A percentile compares a stretch with the other conserved stretches of the same genome.
These are phyloP conservation scores for Meloidogyne chitwoodi DNA, from an alignment of 1,140 invertebrate species.

Conservation along the genomic window DNA sequence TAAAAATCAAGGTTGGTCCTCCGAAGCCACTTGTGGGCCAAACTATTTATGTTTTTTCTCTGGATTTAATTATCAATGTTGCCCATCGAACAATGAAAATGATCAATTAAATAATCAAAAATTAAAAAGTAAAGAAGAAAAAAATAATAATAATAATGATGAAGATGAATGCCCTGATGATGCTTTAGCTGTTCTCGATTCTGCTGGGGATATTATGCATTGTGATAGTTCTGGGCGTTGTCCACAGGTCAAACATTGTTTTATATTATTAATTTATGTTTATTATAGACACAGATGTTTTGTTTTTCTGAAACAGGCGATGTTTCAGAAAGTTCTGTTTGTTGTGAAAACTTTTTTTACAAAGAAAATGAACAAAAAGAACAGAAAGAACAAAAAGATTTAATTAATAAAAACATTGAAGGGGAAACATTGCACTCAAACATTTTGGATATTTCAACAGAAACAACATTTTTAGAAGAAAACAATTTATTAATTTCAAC, in stretches of 20 bases:
- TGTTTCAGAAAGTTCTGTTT: neutral
- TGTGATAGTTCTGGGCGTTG: slow-evolving; percentile 23
- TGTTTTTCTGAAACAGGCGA: neutral
- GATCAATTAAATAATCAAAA: neutral
- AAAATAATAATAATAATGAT: neutral
- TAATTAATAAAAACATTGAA: neutral
- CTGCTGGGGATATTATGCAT: slow-evolving; percentile 11
- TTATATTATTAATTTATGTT: neutral
- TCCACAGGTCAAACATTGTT: slow-evolving; percentile 13
- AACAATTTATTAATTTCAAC: neutral
- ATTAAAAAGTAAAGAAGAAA: neutral
- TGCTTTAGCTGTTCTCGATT: slow-evolving; percentile 28
- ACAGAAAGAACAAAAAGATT: neutral
- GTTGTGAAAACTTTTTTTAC: neutral
- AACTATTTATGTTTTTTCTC: slow-evolving; percentile 45
- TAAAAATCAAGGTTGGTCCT: slow-evolving; percentile 32
- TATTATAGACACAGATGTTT: neutral
- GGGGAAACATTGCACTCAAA: neutral
- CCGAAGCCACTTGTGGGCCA: slow-evolving; percentile 34
- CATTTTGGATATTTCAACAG: neutral
- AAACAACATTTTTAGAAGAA: neutral
- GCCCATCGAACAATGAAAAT: slow-evolving; percentile 16
- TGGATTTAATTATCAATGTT: slow-evolving; percentile 47
- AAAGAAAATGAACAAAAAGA: neutral
- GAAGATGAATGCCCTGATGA: slow-evolving; percentile 31